phyloP scores from a whole-genome alignment of 2,113 vertebrate genomes.

The Corythornis cristatus region DNA sequence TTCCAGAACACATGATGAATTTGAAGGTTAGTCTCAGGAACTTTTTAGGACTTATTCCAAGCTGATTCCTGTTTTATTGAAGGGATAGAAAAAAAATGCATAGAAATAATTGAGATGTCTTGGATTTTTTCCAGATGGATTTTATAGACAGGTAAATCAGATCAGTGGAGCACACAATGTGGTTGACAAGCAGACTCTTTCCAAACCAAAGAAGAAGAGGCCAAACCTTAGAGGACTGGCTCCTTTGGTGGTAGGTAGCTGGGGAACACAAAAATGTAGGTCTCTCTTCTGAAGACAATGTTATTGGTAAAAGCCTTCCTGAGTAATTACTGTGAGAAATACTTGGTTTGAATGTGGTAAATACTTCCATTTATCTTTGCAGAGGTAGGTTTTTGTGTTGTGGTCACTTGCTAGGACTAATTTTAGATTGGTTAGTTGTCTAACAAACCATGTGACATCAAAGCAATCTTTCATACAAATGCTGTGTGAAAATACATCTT shows the following conservation, averaged over 20 bases:
- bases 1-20: background rate
- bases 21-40: background rate
- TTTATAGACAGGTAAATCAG: slow-evolving; percentile 94
- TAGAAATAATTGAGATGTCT: background rate
- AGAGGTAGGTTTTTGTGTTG: background rate
- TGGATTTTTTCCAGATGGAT: slow-evolving; percentile 86
- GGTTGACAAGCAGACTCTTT: slow-evolving; percentile 79
- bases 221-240: slow-evolving; percentile 83
- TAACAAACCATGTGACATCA: rapidly evolving
- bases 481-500: background rate
- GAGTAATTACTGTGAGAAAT: background rate
- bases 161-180: slow-evolving; percentile 95
- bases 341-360: background rate
- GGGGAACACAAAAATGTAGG: background rate
- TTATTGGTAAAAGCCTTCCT: background rate
- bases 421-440: background rate
- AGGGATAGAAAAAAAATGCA: background rate
- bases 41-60: background rate
- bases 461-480: background rate
- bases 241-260: slow-evolving; percentile 88
- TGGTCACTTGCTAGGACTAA: background rate
- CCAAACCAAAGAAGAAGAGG: slow-evolving; percentile 86
- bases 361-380: background rate
- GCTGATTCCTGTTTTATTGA: background rate
- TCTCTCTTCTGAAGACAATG: background rate